Conservation (phyloP, 2,888 invertebrate species). For the Metallyticus violacea region DNA sequence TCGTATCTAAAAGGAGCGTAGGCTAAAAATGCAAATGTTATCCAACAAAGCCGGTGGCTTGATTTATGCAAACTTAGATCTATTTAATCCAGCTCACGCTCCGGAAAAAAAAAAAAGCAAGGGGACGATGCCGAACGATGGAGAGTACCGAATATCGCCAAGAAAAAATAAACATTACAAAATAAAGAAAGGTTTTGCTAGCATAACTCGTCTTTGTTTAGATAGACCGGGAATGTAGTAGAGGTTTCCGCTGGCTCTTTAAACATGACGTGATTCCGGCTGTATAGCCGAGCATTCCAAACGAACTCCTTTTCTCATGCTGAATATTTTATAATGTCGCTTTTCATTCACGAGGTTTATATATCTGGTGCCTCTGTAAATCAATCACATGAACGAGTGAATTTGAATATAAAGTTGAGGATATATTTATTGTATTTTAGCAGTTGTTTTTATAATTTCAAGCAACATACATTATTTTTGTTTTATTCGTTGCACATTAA, state of each 20-base stretch:
- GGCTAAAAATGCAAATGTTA: not conserved
- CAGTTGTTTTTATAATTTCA: no score
- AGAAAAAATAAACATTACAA: not conserved
- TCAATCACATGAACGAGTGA: not conserved
- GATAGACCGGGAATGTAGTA: not conserved
- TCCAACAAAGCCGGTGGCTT: not conserved
- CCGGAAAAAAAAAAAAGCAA: not conserved
- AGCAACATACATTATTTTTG: no score
- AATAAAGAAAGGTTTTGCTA: not conserved
- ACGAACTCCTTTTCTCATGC: not conserved
- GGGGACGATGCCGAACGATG: not conserved
- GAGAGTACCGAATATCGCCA: not conserved
- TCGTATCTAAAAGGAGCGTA: not conserved
- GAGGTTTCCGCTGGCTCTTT: not conserved
- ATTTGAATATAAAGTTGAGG: not conserved
- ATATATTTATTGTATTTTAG: not conserved
- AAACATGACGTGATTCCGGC: not conserved
- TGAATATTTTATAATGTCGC: not conserved
- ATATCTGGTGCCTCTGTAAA: not conserved
- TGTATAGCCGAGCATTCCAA: not conserved
- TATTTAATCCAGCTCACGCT: not conserved
- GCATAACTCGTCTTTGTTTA: not conserved
- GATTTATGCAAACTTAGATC: not conserved
- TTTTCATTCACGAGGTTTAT: not conserved
- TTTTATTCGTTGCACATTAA: no score